Base-by-base conservation (phyloP, 2,797 vertebrate genomes). In the Cheirogaleus major region DNA sequence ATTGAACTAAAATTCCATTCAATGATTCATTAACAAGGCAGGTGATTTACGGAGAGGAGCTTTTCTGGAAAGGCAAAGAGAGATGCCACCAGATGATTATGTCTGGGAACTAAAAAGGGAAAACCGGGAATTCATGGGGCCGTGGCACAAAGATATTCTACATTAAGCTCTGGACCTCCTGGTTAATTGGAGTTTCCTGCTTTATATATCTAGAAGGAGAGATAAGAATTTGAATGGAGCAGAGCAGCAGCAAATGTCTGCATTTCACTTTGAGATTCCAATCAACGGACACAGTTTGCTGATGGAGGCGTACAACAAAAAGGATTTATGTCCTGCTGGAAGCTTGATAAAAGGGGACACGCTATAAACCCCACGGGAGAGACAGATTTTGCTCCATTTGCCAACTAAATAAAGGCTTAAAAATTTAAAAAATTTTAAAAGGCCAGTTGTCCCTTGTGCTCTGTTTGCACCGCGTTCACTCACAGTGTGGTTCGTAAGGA, bases 401-500 rank as follows among this genome's bases (percentile, higher is more conserved):
- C 35, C 69, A 96, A 80, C 1, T 20, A 55, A 35, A 85, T 45
- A 87, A 95, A 97, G 91, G n/a, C 23, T 5, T 52, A 41, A 70
- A 15, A 32, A 65, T 35, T 15, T 57, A 88, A 7, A 23, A 10
- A 10, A 20, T 48, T 25, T 45, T 15, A 59, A 88, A 95, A 96
- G 38, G n/a, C 88, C 73, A 10, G 41, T 57, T 30, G 30, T 85
- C 86, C 89, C 61, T 65, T 48, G 13, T 9, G 73, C 32, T 50
- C 2, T 14, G 67, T 9, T 35, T 55, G 83, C 4, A 4, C 52
- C 67, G 20, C 3, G 0, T 89, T 32, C 92, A 99, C 99, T 99
- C 99, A 99, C 99, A 99, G 98, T 99, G 99, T 22, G 99, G 99
- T 95, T 99, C 99, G 85, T 99, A 99, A 0, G 99, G 99, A 97